A percentile compares a stretch with the other conserved stretches of the same genome.
Conservation (phyloP, 2,888 invertebrate species). For the Liopterus haemorrhoidalis region DNA sequence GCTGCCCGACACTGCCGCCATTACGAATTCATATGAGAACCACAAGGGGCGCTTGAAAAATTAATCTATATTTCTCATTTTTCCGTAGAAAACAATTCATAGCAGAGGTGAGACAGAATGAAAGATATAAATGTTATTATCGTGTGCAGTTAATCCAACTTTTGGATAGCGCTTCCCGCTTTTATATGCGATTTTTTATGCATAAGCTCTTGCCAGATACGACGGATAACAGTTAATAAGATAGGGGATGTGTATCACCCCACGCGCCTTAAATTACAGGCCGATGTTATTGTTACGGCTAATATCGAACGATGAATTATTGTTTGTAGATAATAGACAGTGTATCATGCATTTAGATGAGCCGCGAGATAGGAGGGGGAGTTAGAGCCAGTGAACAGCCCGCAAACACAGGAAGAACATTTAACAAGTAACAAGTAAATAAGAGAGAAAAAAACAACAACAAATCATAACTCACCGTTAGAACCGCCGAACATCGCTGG, state of each 20-base stretch:
- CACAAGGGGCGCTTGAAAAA: conserved; percentile 47
- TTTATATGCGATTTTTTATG: conserved; percentile 16
- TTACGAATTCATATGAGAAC: conserved; percentile 48
- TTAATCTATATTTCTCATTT: conserved; percentile 48
- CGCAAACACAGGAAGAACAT: not conserved
- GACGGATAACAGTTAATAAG: not conserved
- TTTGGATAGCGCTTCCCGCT: conserved; percentile 3
- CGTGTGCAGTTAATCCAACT: not conserved
- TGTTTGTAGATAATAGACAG: conserved; percentile 21
- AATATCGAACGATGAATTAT: conserved; percentile 23
- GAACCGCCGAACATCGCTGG: conserved; percentile 53
- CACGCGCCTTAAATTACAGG: conserved; percentile 12
- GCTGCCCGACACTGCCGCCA: conserved; percentile 32
- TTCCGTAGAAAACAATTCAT: conserved; percentile 41
- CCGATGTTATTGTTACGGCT: conserved; percentile 15
- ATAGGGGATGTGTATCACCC: not conserved
- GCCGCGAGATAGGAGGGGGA: conserved; percentile 2
- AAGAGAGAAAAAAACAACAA: conserved; percentile 16
- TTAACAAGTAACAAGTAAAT: conserved; percentile 1
- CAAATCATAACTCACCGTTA: conserved; percentile 46
- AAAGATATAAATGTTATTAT: not conserved
- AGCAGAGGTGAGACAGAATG: conserved; percentile 16
- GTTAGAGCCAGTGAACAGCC: conserved; percentile 3
- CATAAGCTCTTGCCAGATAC: conserved; percentile 19
- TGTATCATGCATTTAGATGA: conserved; percentile 20